phyloP scores from a whole-genome alignment of 1,140 invertebrate species.

The Hesperophylax magnus region DNA sequence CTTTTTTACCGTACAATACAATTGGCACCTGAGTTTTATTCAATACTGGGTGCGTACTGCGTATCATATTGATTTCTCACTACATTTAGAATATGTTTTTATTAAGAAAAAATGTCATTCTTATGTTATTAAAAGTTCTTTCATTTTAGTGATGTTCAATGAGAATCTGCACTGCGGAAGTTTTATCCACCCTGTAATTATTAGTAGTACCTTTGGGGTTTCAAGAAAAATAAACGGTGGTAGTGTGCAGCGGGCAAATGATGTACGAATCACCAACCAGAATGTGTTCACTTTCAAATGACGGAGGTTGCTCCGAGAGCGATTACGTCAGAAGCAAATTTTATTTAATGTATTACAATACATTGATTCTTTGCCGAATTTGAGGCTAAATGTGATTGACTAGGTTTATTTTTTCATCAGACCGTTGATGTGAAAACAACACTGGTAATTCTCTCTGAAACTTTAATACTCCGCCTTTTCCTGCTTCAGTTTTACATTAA shows the following conservation, averaged over 20 bases:
- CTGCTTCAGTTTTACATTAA: too few relatives aligned
- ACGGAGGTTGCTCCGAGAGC: neutral
- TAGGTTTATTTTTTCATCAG: neutral
- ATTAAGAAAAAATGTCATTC: too few relatives aligned
- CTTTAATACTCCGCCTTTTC: too few relatives aligned
- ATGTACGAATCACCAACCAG: slow-evolving; percentile 30
- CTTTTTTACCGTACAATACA: too few relatives aligned
- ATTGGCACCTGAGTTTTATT: too few relatives aligned
- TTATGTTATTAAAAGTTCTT: neutral
- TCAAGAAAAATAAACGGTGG: slow-evolving; percentile 13
- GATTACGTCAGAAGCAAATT: slow-evolving; percentile 8
- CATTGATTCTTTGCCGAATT: slow-evolving; percentile 19
- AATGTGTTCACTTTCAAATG: slow-evolving; percentile 37
- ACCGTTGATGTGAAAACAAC: neutral
- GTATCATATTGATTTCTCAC: too few relatives aligned
- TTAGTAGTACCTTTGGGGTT: slow-evolving; percentile 11
- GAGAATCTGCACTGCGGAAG: neutral
- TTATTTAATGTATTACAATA: slow-evolving; percentile 12
- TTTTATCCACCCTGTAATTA: neutral
- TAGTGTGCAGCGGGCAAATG: neutral
- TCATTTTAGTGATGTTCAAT: slow-evolving; percentile 1
- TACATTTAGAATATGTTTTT: too few relatives aligned
- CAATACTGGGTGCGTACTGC: too few relatives aligned
- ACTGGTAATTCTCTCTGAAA: too few relatives aligned
- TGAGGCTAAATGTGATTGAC: slow-evolving; percentile 14